Conservation (phyloP, 2,113 vertebrate species). For the Anoplopoma fimbria region DNA sequence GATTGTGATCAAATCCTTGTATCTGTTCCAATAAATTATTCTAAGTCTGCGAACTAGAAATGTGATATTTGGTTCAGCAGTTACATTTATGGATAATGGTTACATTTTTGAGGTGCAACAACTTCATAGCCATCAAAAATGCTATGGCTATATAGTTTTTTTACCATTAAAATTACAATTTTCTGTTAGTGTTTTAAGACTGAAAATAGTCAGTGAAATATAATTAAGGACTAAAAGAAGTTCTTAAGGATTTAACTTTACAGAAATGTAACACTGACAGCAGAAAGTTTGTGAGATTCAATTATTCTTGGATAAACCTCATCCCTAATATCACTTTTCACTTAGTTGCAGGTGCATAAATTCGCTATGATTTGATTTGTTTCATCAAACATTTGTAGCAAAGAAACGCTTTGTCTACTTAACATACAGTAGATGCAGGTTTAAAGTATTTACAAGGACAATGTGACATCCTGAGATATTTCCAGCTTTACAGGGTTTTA, state of each 20-base stretch:
- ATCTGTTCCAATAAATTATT: constrained; percentile 83
- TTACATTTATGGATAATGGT: not conserved
- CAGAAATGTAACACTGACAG: too few relatives aligned
- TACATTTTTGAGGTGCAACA: not conserved
- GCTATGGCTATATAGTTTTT: not conserved
- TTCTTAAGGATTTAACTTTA: not conserved
- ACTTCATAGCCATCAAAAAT: not conserved
- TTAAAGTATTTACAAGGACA: not conserved
- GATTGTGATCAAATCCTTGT: constrained; percentile 76
- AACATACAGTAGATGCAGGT: not conserved
- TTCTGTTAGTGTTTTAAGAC: not conserved
- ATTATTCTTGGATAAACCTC: not conserved
- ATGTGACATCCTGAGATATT: not conserved
- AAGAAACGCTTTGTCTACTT: not conserved
- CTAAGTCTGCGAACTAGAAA: constrained; percentile 50
- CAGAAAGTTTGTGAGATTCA: not conserved
- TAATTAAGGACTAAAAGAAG: not conserved
- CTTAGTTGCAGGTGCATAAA: not conserved
- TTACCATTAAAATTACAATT: not conserved
- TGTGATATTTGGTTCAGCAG: constrained; percentile 21
- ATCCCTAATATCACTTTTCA: not conserved
- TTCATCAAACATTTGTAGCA: not conserved
- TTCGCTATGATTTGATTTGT: not conserved
- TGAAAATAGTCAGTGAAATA: not conserved
- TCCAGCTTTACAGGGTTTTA: not conserved